Percentiles rank a stretch among this genome's conserved stretches.
Evolutionary conservation across 1,140 invertebrate genomes (phyloP).

Genomic region (Chironomus tepperi): DNA sequence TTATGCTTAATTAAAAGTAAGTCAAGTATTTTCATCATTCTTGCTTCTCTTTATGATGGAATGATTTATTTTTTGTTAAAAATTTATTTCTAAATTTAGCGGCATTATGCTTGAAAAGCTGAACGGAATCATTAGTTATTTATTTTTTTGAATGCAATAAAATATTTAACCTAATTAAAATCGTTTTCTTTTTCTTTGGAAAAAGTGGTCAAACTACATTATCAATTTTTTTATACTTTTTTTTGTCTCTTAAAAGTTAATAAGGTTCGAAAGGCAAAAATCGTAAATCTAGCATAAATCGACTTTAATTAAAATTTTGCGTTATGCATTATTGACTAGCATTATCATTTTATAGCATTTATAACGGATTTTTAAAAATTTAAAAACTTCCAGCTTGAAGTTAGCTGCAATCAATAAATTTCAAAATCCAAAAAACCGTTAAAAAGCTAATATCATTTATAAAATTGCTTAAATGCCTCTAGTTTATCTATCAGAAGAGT

Average conservation of each 20-base stretch:
- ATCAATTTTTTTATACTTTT: background rate
- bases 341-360: too few relatives aligned
- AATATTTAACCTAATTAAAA: background rate
- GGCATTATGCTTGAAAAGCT: background rate
- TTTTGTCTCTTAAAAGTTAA: background rate
- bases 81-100: too few relatives aligned
- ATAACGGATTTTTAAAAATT: too few relatives aligned
- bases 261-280: constrained; percentile 4
- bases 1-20: too few relatives aligned
- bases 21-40: too few relatives aligned
- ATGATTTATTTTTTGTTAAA: too few relatives aligned
- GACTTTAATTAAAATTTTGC: background rate
- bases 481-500: background rate
- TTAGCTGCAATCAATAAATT: too few relatives aligned
- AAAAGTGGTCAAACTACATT: background rate
- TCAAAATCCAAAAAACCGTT: too few relatives aligned
- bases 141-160: background rate
- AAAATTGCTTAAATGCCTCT: background rate
- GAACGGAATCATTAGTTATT: background rate
- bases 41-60: too few relatives aligned
- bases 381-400: too few relatives aligned
- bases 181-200: background rate
- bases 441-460: background rate
- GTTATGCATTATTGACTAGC: background rate
- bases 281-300: background rate